These are phyloP conservation scores for Probosciger aterrimus DNA, from an alignment of 2,113 vertebrate genomes.

Conservation along the genomic window DNA sequence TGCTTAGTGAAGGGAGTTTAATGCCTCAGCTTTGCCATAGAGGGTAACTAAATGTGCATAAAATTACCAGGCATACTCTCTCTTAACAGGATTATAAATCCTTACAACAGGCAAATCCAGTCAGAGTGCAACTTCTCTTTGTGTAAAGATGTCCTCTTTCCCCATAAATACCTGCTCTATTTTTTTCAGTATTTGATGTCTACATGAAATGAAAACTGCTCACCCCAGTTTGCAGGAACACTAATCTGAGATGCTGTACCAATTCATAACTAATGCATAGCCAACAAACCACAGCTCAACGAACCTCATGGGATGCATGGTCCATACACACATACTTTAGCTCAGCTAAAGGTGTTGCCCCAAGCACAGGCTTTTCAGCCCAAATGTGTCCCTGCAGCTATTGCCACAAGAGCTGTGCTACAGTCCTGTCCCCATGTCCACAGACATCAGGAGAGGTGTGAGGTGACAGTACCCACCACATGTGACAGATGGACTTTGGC, in stretches of 20 bases:
- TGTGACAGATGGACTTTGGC: accelerated
- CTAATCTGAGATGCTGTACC: accelerated
- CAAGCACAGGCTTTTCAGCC: not conserved
- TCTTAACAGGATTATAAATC: not conserved
- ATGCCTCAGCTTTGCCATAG: not conserved
- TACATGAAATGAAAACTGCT: accelerated
- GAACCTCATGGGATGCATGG: accelerated
- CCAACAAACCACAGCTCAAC: not conserved
- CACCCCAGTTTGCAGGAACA: not conserved
- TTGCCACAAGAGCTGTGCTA: not conserved
- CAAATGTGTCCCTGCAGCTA: not conserved
- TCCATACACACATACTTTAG: accelerated
- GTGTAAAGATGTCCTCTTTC: not conserved
- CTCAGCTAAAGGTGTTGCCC: accelerated
- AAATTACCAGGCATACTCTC: not conserved
- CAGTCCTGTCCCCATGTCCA: not conserved
- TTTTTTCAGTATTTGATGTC: not conserved
- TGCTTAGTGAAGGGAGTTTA: not conserved
- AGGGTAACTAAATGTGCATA: not conserved
- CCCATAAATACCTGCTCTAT: not conserved
- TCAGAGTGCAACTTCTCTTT: not conserved
- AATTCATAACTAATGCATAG: accelerated
- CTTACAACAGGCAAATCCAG: not conserved
- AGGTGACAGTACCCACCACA: not conserved
- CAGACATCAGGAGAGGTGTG: accelerated